These are phyloP conservation scores for Mustelus asterias DNA, from an alignment of 2,113 vertebrate species.

Conservation along the genomic window DNA sequence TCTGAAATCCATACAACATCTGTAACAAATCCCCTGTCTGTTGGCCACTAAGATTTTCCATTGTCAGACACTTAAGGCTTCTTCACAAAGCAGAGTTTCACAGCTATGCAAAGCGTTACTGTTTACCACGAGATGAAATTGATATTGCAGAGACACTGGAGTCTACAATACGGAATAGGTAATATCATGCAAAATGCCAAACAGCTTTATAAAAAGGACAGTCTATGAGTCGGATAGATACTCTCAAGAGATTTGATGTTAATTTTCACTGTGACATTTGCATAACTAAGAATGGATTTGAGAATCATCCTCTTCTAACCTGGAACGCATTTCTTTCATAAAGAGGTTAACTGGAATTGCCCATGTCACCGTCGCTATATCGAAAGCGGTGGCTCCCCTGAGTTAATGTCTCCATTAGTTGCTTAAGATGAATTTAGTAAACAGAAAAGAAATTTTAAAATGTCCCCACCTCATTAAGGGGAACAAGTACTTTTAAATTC, in stretches of 20 bases:
- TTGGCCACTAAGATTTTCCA: background rate
- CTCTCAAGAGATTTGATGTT: background rate
- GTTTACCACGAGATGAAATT: background rate
- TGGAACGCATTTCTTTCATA: background rate
- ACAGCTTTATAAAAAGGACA: background rate
- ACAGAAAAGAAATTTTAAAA: background rate
- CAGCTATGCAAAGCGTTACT: background rate
- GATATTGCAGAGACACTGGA: background rate
- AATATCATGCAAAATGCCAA: background rate
- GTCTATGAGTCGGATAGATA: background rate
- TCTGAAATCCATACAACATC: background rate
- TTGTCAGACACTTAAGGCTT: background rate
- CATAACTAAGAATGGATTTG: background rate
- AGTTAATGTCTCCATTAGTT: background rate
- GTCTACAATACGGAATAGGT: background rate
- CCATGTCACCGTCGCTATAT: background rate
- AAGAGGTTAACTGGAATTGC: background rate
- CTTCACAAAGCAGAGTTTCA: background rate
- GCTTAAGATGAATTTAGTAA: background rate
- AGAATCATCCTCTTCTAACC: background rate
- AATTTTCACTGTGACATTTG: background rate
- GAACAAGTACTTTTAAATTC: background rate
- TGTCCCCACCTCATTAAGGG: background rate
- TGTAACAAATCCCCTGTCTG: background rate
- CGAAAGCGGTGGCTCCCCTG: background rate